These are phyloP conservation scores for Andrena hattorfiana DNA, from an alignment of 2,888 invertebrate species.

Conservation along the genomic window DNA sequence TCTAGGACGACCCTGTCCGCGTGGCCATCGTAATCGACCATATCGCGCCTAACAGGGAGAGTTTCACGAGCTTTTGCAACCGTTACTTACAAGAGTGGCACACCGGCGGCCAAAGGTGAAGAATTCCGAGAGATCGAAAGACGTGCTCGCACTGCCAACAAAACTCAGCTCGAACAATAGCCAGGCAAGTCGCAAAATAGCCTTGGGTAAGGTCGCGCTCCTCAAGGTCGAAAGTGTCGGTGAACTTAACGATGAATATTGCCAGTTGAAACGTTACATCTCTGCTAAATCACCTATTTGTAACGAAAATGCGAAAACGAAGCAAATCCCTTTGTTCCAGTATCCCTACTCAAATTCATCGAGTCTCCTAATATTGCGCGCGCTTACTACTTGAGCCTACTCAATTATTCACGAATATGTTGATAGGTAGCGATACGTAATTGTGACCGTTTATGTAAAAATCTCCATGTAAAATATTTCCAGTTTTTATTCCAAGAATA, in stretches of 20 bases:
- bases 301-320: background rate
- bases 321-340: too few species aligned
- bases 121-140: slow-evolving; percentile 63
- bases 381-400: background rate
- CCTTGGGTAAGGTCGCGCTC: slow-evolving; percentile 72
- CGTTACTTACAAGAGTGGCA: slow-evolving; percentile 38
- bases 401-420: background rate
- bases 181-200: slow-evolving; percentile 64
- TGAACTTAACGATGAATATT: slow-evolving; percentile 52
- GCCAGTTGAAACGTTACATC: slow-evolving; percentile 11
- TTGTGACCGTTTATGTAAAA: background rate
- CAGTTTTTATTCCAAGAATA: background rate
- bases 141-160: slow-evolving; percentile 67
- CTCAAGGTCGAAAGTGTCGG: slow-evolving; percentile 64
- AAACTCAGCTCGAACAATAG: slow-evolving; percentile 27
- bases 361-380: background rate
- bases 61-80: slow-evolving; percentile 35
- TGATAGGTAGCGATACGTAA: background rate
- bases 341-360: background rate
- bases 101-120: slow-evolving; percentile 61
- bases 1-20: slow-evolving; percentile 25
- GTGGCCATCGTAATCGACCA: slow-evolving; percentile 15
- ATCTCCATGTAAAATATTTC: background rate
- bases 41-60: background rate
- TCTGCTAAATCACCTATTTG: background rate